Conservation (phyloP, 2,888 invertebrate species). For the Seira musarum region DNA sequence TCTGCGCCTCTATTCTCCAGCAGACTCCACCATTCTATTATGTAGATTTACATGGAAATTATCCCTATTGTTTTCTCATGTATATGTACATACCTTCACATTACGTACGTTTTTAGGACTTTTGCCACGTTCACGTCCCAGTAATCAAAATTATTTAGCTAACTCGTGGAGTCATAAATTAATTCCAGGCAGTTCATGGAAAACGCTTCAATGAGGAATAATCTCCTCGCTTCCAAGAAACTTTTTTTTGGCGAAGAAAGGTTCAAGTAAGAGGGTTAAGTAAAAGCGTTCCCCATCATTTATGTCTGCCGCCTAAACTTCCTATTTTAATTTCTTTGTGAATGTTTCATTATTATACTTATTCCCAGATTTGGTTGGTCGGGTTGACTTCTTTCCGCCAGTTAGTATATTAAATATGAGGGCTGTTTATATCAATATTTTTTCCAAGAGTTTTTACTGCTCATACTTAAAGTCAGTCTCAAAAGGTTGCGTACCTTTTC, state of each 20-base stretch:
- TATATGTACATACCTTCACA: not conserved
- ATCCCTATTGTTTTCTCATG: not conserved
- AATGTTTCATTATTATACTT: slow-evolving; percentile 29
- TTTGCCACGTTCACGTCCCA: not conserved
- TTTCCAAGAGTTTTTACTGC: not conserved
- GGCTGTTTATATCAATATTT: slow-evolving; percentile 33
- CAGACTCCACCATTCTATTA: not conserved
- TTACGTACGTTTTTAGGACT: not conserved
- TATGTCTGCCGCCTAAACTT: slow-evolving; percentile 13
- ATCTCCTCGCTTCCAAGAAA: slow-evolving; percentile 1
- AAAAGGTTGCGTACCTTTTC: not conserved
- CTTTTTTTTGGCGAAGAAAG: slow-evolving; percentile 12
- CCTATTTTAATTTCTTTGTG: slow-evolving; percentile 40
- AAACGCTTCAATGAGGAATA: not conserved
- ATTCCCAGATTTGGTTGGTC: not conserved
- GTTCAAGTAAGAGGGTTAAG: not conserved
- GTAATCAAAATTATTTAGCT: not conserved
- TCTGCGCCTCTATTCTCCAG: not conserved
- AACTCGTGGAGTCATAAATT: slow-evolving; percentile 4
- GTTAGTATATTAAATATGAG: not conserved
- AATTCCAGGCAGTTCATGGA: not conserved
- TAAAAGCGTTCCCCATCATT: slow-evolving; percentile 52
- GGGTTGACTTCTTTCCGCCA: slow-evolving; percentile 11
- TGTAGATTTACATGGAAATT: not conserved
- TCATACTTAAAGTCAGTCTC: not conserved